phyloP scores from a whole-genome alignment of 2,113 vertebrate species.

The Ahaetulla prasina region DNA sequence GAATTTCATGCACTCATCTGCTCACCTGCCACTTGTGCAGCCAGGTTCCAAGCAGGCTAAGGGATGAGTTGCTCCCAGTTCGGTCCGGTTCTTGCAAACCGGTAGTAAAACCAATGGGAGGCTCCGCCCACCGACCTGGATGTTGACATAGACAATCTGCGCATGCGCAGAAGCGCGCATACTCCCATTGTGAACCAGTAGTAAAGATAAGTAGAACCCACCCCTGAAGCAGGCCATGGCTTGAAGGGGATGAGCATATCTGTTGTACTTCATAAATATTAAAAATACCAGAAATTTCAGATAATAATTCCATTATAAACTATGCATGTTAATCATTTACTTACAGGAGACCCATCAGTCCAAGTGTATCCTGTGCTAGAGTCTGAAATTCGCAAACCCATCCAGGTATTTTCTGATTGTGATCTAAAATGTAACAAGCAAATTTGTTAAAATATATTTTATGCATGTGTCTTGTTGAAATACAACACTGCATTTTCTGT shows the following conservation, averaged over 20 bases:
- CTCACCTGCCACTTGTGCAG: rapidly evolving
- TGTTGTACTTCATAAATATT: neutral
- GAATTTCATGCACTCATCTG: neutral
- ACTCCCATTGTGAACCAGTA: too few species aligned
- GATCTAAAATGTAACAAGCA: constrained; percentile 38
- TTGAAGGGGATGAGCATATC: neutral
- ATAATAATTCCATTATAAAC: neutral
- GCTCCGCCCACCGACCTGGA: too few species aligned
- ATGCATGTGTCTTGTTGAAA: neutral
- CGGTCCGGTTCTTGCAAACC: too few species aligned
- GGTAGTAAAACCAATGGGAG: too few species aligned
- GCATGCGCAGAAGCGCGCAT: too few species aligned
- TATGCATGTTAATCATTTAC: constrained; percentile 44
- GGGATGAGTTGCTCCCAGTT: too few species aligned
- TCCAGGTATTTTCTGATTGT: constrained; percentile 69
- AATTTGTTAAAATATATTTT: neutral
- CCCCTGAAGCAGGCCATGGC: neutral
- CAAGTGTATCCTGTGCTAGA: constrained; percentile 77
- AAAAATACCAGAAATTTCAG: neutral
- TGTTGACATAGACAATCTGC: too few species aligned
- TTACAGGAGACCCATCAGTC: constrained; percentile 86
- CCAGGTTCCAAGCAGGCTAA: neutral
- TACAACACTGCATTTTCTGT: neutral
- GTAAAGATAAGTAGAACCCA: too few species aligned
- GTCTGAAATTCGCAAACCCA: constrained; percentile 78